Evolutionary conservation across 2,888 invertebrate genomes (phyloP).

Genomic region (Clostera curtula): DNA sequence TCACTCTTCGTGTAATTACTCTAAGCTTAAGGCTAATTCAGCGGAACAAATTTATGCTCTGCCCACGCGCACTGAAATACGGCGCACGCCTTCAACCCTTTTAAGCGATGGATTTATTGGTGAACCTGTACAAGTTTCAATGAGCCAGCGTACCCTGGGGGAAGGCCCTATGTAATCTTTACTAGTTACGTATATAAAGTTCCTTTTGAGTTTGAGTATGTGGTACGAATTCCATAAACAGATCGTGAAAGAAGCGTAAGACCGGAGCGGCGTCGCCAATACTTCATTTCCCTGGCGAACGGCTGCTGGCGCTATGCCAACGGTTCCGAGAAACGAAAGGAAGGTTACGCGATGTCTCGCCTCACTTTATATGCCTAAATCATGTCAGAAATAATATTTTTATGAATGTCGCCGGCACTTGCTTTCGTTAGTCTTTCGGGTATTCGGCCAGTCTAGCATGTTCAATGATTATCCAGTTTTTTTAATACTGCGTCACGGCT

Average conservation of each 20-base stretch:
- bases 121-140: slow-evolving; percentile 50
- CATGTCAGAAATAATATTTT: slow-evolving; percentile 60
- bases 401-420: no score
- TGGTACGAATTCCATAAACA: slow-evolving; percentile 60
- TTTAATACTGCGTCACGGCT: no score
- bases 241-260: slow-evolving; percentile 54
- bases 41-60: slow-evolving; percentile 59
- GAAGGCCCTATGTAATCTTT: no score
- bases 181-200: no score
- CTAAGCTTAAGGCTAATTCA: slow-evolving; percentile 63
- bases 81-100: slow-evolving; percentile 60
- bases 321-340: slow-evolving; percentile 66
- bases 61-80: slow-evolving; percentile 64
- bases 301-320: slow-evolving; percentile 55
- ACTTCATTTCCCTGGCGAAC: slow-evolving; percentile 62
- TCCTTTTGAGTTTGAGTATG: no score
- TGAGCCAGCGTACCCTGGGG: no score
- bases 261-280: slow-evolving; percentile 59
- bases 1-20: no score
- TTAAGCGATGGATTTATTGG: slow-evolving; percentile 65
- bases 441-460: no score
- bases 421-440: no score
- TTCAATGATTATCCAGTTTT: no score
- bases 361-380: slow-evolving; percentile 69
- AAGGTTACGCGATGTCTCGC: slow-evolving; percentile 72